Conservation (phyloP, 2,113 vertebrate genomes). For the Vulpes lagopus region DNA sequence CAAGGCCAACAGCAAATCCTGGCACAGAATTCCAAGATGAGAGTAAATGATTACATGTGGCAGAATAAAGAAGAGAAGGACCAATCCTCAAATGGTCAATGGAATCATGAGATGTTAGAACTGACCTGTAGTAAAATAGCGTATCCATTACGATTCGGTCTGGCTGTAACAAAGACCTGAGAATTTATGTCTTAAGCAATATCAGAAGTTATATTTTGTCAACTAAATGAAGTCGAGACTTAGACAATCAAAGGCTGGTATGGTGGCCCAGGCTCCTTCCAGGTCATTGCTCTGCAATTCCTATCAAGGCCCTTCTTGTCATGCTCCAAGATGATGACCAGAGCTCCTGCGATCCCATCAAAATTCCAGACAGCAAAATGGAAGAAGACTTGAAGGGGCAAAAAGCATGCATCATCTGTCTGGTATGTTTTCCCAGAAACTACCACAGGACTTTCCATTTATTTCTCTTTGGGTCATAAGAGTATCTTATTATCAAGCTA, state of each 20-base stretch:
- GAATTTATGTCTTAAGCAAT: not conserved
- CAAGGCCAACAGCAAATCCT: conserved; percentile 19
- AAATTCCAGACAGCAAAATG: not conserved
- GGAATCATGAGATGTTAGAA: not conserved
- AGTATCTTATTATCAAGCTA: not conserved
- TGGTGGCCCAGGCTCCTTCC: not conserved
- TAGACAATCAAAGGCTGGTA: not conserved
- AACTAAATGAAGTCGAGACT: not conserved
- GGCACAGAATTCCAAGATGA: not conserved
- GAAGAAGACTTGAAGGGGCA: not conserved
- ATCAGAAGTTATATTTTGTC: not conserved
- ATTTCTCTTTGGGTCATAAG: not conserved
- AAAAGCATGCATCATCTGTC: not conserved
- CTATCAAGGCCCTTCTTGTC: not conserved
- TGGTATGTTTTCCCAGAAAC: not conserved
- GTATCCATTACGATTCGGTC: not conserved
- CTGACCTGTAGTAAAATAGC: not conserved
- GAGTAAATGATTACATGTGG: not conserved
- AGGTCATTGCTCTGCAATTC: not conserved
- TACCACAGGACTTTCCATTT: not conserved
- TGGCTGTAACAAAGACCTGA: not conserved
- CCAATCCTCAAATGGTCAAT: not conserved
- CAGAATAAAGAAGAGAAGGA: not conserved
- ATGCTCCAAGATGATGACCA: not conserved
- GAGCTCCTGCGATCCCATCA: not conserved